A percentile compares a stretch with the other conserved stretches of the same genome.
phyloP scores from a whole-genome alignment of 2,888 invertebrate species.

The Odontocolon sp. region DNA sequence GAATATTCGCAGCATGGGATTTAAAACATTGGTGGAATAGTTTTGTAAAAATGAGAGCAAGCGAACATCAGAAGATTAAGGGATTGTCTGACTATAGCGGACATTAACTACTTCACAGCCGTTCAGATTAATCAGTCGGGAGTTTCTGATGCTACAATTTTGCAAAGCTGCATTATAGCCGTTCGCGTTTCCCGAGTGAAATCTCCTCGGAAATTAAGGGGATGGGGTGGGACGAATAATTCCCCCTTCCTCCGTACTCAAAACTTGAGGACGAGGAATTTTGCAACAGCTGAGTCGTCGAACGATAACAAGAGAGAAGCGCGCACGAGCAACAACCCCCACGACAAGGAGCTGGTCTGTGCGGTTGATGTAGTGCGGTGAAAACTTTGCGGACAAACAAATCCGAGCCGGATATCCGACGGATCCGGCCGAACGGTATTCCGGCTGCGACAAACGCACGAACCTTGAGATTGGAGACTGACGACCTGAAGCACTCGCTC shows the following conservation, averaged over 20 bases:
- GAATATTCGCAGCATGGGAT: too few relatives aligned
- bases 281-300: slow-evolving; percentile 77
- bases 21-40: too few relatives aligned
- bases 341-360: slow-evolving; percentile 60
- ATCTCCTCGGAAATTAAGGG: slow-evolving; percentile 31
- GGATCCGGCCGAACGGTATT: slow-evolving; percentile 67
- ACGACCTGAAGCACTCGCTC: slow-evolving; percentile 67
- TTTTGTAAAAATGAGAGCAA: too few relatives aligned
- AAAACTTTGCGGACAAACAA: slow-evolving; percentile 80
- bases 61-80: too few relatives aligned
- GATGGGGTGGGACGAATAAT: slow-evolving; percentile 28
- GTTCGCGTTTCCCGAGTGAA: slow-evolving; percentile 37
- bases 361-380: slow-evolving; percentile 76
- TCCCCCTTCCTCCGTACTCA: slow-evolving; percentile 25
- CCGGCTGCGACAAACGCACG: slow-evolving; percentile 64
- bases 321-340: slow-evolving; percentile 28
- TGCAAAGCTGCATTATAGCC: slow-evolving; percentile 39
- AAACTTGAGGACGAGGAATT: slow-evolving; percentile 75
- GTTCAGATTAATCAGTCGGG: slow-evolving; percentile 45
- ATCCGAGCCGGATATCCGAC: slow-evolving; percentile 77
- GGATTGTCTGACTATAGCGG: slow-evolving; percentile 35
- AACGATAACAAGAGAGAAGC: slow-evolving; percentile 57
- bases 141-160: slow-evolving; percentile 32
- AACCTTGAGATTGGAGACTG: slow-evolving; percentile 60
- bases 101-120: slow-evolving; percentile 44